phyloP scores from a whole-genome alignment of 2,797 vertebrate genomes.

The Scleropages formosus region DNA sequence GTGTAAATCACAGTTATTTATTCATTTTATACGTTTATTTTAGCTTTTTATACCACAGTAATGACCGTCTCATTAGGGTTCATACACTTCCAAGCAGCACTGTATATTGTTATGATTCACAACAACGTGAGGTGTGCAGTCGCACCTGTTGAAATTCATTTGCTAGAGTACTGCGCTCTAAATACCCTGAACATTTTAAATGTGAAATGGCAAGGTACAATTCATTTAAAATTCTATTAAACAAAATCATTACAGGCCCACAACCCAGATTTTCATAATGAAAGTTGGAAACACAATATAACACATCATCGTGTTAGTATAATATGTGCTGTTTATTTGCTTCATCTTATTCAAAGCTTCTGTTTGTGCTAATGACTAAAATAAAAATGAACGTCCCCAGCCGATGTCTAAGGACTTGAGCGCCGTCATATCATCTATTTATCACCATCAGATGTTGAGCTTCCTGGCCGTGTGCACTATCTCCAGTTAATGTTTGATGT shows the following conservation, averaged over 20 bases:
- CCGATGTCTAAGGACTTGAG: constrained; percentile 31
- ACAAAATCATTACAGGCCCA: constrained; percentile 64
- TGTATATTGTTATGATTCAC: too few species aligned
- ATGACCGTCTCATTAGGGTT: too few species aligned
- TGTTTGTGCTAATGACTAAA: constrained; percentile 46
- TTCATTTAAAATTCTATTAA: constrained; percentile 68
- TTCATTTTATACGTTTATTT: too few species aligned
- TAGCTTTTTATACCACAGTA: too few species aligned
- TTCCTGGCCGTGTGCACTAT: background rate
- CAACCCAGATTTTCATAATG: constrained; percentile 66
- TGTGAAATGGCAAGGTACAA: constrained; percentile 50
- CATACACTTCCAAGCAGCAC: too few species aligned
- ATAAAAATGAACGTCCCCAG: constrained; percentile 32
- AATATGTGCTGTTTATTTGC: constrained; percentile 54
- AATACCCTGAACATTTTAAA: constrained; percentile 57
- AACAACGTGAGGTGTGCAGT: background rate
- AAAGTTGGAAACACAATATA: constrained; percentile 55
- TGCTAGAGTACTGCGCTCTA: constrained; percentile 14
- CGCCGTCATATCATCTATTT: background rate
- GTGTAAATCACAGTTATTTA: too few species aligned
- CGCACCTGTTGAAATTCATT: background rate
- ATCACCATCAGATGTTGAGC: constrained; percentile 7
- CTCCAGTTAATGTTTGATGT: constrained; percentile 2
- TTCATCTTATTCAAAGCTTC: constrained; percentile 52
- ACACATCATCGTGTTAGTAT: constrained; percentile 61